These are phyloP conservation scores for Umimayanthus chanpuru DNA, from an alignment of 92 coral and sea anemone genomes.

Conservation along the genomic window DNA sequence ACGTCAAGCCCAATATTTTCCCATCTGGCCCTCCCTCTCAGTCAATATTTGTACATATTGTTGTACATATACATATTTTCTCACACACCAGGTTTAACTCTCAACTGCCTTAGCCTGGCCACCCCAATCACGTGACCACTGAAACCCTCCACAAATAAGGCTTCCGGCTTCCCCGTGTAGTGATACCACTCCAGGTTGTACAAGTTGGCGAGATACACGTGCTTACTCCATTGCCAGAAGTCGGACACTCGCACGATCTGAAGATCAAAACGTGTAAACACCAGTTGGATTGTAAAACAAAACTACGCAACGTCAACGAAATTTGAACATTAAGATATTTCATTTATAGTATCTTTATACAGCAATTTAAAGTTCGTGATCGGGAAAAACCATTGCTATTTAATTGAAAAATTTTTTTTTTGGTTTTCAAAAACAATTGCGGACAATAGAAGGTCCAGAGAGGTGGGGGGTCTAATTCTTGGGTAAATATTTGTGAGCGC, in stretches of 20 bases:
- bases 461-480: too few species aligned
- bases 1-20: too few species aligned
- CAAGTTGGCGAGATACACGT: conserved; percentile 67
- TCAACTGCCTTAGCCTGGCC: conserved; percentile 78
- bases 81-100: conserved; percentile 67
- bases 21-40: too few species aligned
- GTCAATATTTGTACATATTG: too few species aligned
- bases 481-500: too few species aligned
- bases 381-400: background rate
- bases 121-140: conserved; percentile 86
- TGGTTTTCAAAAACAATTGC: background rate
- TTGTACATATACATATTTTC: background rate
- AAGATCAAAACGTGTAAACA: background rate
- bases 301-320: background rate
- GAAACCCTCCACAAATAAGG: conserved; percentile 69
- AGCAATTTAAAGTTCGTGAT: background rate
- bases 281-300: background rate
- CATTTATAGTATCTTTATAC: too few species aligned
- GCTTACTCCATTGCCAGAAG: conserved; percentile 87
- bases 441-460: too few species aligned
- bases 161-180: conserved; percentile 74
- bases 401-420: too few species aligned
- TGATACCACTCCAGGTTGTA: conserved; percentile 79
- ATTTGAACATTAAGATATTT: too few species aligned
- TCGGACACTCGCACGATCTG: conserved; percentile 67